Evolutionary conservation across 2,888 invertebrate species (phyloP), one percentile per base, ranked within the genome.

Genomic region (Orthosia cruda): DNA sequence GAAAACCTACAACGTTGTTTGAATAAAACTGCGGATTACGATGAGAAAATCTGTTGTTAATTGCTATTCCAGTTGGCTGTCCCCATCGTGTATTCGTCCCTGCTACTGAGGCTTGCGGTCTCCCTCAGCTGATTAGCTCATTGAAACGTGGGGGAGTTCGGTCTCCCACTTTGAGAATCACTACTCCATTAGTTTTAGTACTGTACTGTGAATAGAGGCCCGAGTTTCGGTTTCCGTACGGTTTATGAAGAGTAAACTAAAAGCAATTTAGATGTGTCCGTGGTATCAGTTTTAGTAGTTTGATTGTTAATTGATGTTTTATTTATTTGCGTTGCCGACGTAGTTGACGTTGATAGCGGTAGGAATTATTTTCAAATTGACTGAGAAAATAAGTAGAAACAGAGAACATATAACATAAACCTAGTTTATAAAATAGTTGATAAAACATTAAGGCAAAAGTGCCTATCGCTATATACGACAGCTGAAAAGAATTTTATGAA

Each of bases 281-380:
- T 61, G 13, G 59, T 81, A 81, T 84, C 77, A 52, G 70, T 83
- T 64, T 74, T 77, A 76, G 13, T 62, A 69, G 75, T 71, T 74
- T 82, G 69, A 80, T 83, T 63, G 78, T 67, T 86, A 83, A 86
- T 86, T 86, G 68, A 75, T 77, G 66, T 77, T 79, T 68, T 80
- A 73, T 83, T 81, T 83, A 83, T 86, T 83, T 72, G 67, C 72
- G 55, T 64, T 64, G 70, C 59, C 54, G 71, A 81, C 77, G 82
- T 77, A 81, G 81, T 59, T 57, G 49, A 54, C 26, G 9, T 57
- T 58, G 54, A 67, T 82, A 84, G 59, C n/a, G 58, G 40, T 76
- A 4, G 59, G 52, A 52, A 81, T 81, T 59, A 9, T 26, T 61
- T 69, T 81, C 49, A 18, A 82, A 72, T 68, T 62, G 49, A 18